Evolutionary conservation across 2,797 vertebrate genomes (phyloP), one percentile per base, ranked within the genome.

Genomic region (Nannoperca obscura): DNA sequence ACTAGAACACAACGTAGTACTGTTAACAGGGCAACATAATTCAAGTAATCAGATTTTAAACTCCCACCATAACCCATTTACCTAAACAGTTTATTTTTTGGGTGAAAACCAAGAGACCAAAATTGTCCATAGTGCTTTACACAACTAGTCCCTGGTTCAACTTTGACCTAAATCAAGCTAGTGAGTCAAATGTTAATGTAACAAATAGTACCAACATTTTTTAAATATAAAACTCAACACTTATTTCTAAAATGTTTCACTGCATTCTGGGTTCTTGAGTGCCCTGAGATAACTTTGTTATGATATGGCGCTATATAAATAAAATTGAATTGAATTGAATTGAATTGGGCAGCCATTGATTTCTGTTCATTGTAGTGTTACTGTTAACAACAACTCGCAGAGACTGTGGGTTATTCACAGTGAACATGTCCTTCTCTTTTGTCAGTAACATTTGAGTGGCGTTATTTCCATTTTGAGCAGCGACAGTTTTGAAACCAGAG

Each of bases 381-480:
- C 20, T 27, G 24, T 27, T 27, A 27, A 27, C 24, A 27, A 27
- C 24, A 63, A 10, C 24, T 27, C 27, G 42, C 59, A 49, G 42
- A 44, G 42, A 44, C 42, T 15, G 42, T 6, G 5, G 13, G 3
- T 62, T 27, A 61, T 44, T 46, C 22, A 20, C 30, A 40, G 27
- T 49, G 27, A 49, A n/a, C 61, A 49, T 17, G 49, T 40, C 62
- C 34, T 52, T 50, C 4, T 68, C 24, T 15, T 49, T 64, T 50
- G 20, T 50, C 30, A 36, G 20, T 36, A 50, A 22, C 3, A 65
- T 50, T 50, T 50, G 22, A 65, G 8, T 17, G 13, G 32, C 24
- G 20, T 12, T 61, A 44, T 27, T 27, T 61, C 22, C 17, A 4
- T 34, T 57, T 10, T 6, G 24, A 34, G 19, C 62, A 49, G n/a